Conservation (phyloP, 2,888 invertebrate species). For the Melangyna quadrimaculata region DNA sequence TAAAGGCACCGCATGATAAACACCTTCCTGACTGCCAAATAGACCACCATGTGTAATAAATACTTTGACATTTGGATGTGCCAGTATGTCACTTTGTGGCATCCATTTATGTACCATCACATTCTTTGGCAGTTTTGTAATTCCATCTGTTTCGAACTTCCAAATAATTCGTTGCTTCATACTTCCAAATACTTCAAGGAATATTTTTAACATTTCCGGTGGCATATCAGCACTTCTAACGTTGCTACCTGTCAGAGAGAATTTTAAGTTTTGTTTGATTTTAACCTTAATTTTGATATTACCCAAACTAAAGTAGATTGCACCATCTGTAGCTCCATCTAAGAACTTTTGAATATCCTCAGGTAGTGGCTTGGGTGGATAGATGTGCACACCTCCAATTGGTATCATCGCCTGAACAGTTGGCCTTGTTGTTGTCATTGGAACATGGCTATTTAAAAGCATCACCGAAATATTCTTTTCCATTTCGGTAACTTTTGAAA, state of each 20-base stretch:
- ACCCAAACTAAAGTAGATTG: slow-evolving; percentile 81
- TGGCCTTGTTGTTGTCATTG: slow-evolving; percentile 81
- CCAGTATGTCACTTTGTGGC: slow-evolving; percentile 82
- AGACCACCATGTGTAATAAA: slow-evolving; percentile 82
- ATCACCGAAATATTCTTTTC: slow-evolving; percentile 81
- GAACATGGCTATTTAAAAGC: slow-evolving; percentile 82
- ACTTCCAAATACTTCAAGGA: slow-evolving; percentile 80
- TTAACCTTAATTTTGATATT: slow-evolving; percentile 6
- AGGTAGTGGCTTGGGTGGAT: slow-evolving; percentile 78
- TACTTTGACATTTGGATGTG: slow-evolving; percentile 80
- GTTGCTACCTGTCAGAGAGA: slow-evolving; percentile 78
- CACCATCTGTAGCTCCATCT: slow-evolving; percentile 80
- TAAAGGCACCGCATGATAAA: slow-evolving; percentile 80
- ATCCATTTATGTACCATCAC: slow-evolving; percentile 82
- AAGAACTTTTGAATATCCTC: slow-evolving; percentile 80
- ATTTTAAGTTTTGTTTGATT: background rate
- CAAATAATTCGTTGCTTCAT: slow-evolving; percentile 81
- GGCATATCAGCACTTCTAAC: slow-evolving; percentile 81
- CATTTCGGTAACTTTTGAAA: slow-evolving; percentile 80
- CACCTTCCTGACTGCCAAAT: slow-evolving; percentile 81
- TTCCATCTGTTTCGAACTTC: slow-evolving; percentile 81
- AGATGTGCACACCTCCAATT: slow-evolving; percentile 83
- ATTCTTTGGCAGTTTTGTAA: slow-evolving; percentile 79
- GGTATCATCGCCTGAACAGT: slow-evolving; percentile 81
- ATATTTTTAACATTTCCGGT: slow-evolving; percentile 76